Evolutionary conservation across 1,140 invertebrate genomes (phyloP).

Genomic region (Diachasmimorpha longicaudata): DNA sequence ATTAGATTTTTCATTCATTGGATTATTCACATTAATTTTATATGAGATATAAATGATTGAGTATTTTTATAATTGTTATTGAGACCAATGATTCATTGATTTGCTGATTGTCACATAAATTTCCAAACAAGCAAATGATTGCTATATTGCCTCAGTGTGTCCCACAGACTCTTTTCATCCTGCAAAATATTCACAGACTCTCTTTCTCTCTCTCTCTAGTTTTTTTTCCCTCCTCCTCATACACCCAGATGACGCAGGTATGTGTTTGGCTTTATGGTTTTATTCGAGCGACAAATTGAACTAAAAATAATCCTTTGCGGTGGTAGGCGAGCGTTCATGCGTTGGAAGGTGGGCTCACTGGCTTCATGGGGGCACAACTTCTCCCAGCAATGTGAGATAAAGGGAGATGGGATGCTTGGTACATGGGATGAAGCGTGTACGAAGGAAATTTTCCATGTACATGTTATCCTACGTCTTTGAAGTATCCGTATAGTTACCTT

Average conservation of each 20-base stretch:
- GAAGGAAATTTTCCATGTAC: neutral
- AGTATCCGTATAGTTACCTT: constrained; percentile 28
- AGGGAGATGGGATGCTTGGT: neutral
- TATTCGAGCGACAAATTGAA: constrained; percentile 58
- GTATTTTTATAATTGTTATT: too few relatives aligned
- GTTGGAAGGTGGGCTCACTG: constrained; percentile 43
- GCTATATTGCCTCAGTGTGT: neutral
- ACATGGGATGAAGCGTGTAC: neutral
- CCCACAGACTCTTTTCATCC: neutral
- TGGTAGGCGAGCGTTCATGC: constrained; percentile 46
- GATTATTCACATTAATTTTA: too few relatives aligned
- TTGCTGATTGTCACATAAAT: too few relatives aligned
- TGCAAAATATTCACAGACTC: neutral
- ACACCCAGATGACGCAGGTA: constrained; percentile 13
- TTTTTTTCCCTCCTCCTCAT: neutral
- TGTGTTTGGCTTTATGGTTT: constrained; percentile 47
- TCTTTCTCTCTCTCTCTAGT: neutral
- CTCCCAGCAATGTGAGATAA: neutral
- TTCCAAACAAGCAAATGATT: too few relatives aligned
- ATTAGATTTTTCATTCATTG: too few relatives aligned
- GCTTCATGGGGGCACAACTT: constrained; percentile 13
- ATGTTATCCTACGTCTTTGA: neutral
- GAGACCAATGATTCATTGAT: too few relatives aligned
- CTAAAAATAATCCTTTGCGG: constrained; percentile 61
- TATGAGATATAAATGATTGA: too few relatives aligned